Conservation (phyloP, 2,797 vertebrate genomes). For the Enteromius anoplus region DNA sequence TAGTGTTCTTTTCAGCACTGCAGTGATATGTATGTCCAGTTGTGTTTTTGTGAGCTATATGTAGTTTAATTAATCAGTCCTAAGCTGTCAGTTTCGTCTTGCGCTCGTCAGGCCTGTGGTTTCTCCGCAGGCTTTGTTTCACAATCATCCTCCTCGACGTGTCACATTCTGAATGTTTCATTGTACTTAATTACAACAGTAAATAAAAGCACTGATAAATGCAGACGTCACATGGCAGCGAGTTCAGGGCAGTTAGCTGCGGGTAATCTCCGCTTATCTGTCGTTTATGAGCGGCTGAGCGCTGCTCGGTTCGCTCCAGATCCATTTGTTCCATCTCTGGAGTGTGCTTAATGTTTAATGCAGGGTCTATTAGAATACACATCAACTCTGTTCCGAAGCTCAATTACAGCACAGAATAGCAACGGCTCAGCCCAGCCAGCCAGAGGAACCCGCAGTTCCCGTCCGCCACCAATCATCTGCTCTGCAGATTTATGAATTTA, state of each 20-base stretch:
- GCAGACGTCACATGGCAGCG: not conserved
- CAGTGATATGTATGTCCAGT: not conserved
- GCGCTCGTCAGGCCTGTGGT: not conserved
- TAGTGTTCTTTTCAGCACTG: not conserved
- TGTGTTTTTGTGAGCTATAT: not conserved
- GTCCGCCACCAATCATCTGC: conserved; percentile 35
- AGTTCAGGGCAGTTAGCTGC: conserved; percentile 18
- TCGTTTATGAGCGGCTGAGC: conserved; percentile 33
- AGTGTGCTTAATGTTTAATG: conserved; percentile 51
- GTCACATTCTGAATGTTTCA: conserved; percentile 20
- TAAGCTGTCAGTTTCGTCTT: not conserved
- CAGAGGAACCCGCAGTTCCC: conserved; percentile 24
- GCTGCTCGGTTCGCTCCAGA: conserved; percentile 18
- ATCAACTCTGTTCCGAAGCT: conserved; percentile 42
- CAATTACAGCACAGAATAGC: conserved; percentile 38
- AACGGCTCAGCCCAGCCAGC: conserved; percentile 25
- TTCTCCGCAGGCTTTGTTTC: conserved; percentile 20
- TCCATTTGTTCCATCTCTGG: conserved; percentile 36
- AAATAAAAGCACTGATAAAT: conserved; percentile 40
- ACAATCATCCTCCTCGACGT: not conserved
- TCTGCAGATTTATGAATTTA: conserved; percentile 43
- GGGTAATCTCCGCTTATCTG: conserved; percentile 38
- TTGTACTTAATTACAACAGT: conserved; percentile 41
- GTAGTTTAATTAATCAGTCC: not conserved
- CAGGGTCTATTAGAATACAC: conserved; percentile 45